Evolutionary conservation across 2,113 vertebrate species (phyloP).

Genomic region (Dunckerocampus dactyliophorus): DNA sequence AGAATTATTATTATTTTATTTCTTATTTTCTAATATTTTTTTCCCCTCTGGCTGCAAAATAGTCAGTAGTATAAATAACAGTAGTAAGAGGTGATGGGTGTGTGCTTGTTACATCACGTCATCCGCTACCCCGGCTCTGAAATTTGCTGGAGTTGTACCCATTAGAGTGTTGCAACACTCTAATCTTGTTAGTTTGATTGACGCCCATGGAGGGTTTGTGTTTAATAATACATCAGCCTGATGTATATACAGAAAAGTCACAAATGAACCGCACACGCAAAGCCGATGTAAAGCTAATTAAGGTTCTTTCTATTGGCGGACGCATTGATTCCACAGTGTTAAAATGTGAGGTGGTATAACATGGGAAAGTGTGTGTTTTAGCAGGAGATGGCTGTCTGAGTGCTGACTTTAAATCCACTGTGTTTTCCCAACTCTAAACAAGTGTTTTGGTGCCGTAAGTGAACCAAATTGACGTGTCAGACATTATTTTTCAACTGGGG

Average conservation of each 20-base stretch:
- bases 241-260: background rate
- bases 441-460: conserved; percentile 7
- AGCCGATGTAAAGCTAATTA: conserved; percentile 1
- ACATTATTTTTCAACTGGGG: conserved; percentile 10
- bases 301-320: background rate
- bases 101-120: conserved; percentile 43
- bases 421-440: conserved; percentile 2
- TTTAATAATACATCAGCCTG: conserved; percentile 55
- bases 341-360: background rate
- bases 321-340: background rate
- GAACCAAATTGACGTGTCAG: conserved; percentile 10
- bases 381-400: background rate
- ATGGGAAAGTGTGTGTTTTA: background rate
- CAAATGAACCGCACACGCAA: background rate
- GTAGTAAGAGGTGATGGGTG: conserved; percentile 57
- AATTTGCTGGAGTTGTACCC: conserved; percentile 40
- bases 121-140: conserved; percentile 26
- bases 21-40: too few species aligned
- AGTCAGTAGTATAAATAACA: conserved; percentile 20
- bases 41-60: conserved; percentile 32
- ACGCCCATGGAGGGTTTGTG: conserved; percentile 41
- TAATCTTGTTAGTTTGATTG: conserved; percentile 58
- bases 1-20: too few species aligned
- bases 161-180: conserved; percentile 32
- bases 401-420: background rate